Evolutionary conservation across 2,113 vertebrate species (phyloP).

Genomic region (Anarrhichthys ocellatus): DNA sequence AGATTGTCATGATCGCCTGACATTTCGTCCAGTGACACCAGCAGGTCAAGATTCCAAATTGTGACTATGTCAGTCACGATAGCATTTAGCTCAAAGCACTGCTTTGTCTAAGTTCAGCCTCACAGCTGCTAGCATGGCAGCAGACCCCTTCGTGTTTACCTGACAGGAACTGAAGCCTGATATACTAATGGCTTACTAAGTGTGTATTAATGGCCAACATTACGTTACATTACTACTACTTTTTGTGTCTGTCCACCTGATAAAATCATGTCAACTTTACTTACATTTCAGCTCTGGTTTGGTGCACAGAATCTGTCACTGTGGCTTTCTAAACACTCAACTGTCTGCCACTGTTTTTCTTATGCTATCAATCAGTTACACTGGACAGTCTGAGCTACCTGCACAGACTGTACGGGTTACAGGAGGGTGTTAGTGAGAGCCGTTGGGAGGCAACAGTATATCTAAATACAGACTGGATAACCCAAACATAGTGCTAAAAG

Average conservation of each 20-base stretch:
- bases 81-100: neutral
- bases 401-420: neutral
- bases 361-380: neutral
- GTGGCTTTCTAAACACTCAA: neutral
- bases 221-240: neutral
- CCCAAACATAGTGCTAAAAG: conserved; percentile 31
- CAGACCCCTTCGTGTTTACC: neutral
- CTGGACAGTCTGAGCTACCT: conserved; percentile 13
- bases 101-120: neutral
- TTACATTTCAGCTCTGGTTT: neutral
- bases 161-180: neutral
- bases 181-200: neutral
- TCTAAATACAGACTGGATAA: conserved; percentile 43
- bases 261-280: neutral
- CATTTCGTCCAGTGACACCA: neutral
- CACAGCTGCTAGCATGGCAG: neutral
- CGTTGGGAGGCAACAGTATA: neutral
- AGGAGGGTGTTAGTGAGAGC: neutral
- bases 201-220: neutral
- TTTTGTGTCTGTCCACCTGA: neutral
- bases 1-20: neutral
- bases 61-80: neutral
- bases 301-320: neutral
- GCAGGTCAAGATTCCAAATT: neutral
- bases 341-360: neutral